Base-by-base conservation (phyloP, 2,113 vertebrate genomes). In the Channa argus region DNA sequence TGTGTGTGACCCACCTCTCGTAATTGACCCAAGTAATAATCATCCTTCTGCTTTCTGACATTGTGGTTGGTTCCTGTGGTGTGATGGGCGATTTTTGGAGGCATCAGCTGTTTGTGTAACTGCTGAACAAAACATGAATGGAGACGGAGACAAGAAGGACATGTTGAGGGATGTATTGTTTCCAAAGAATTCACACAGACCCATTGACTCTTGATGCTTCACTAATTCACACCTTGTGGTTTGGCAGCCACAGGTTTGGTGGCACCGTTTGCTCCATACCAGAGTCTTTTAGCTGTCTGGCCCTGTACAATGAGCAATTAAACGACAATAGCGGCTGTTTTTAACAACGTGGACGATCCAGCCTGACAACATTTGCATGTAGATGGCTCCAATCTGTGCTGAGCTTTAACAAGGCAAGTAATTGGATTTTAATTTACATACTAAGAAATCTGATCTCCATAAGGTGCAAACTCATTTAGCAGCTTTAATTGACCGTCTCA, bases 51-150 rank as follows among this genome's bases (percentile, higher is more conserved):
- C 0, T 37, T 52, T 59, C 54, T 66, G 65, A 43, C 5, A 14
- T 66, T 63, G 71, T 7, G 72, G 78, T 77, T 14, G 12, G 8
- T n/a, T 73, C 33, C 55, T 51, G 63, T 3, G 63, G 68, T 56
- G 46, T 6, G n/a, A 38, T 10, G 2, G 36, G 38, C 14, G 3
- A 11, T 80, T 24, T 62, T 80, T 67, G 47, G 63, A 79, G 60
- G 79, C 81, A 59, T 80, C 66, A 81, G 76, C 73, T 65, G 66
- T 74, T 75, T 72, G 67, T 69, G 59, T 11, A 55, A 61, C 59
- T 44, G 58, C 62, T 47, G 37, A 60, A 38, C 65, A 69, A 60
- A 76, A 79, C 71, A 71, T 55, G 63, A 51, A 64, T 7, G 60
- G 66, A 85, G 80, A 5, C 15, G n/a, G 77, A 78, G 72, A 62